Evolutionary conservation across 2,888 invertebrate species (phyloP).

Genomic region (Catocala fraxini): DNA sequence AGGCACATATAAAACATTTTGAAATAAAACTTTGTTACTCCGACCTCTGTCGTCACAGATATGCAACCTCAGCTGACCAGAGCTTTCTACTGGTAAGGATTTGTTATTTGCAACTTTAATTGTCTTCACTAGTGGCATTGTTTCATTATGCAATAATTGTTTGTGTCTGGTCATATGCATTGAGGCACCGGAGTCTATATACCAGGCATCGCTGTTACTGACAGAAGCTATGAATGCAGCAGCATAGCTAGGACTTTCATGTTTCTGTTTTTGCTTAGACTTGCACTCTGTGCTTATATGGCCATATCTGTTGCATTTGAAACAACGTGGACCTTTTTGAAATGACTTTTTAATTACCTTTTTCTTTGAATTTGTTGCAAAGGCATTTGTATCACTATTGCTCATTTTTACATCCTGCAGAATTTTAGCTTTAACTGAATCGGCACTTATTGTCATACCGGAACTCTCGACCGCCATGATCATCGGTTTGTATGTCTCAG

Average conservation of each 20-base stretch:
- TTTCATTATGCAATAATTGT: not conserved
- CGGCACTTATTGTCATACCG: conserved; percentile 13
- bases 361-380: not conserved
- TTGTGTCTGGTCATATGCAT: conserved; percentile 7
- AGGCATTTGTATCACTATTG: not conserved
- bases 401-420: conserved; percentile 7
- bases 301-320: conserved; percentile 10
- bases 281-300: conserved; percentile 5
- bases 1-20: too few species aligned
- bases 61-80: conserved; percentile 2
- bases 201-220: conserved; percentile 10
- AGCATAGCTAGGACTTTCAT: conserved; percentile 2
- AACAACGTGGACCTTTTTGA: conserved; percentile 12
- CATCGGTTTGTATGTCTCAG: conserved; percentile 20
- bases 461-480: conserved; percentile 32
- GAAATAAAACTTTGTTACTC: not conserved
- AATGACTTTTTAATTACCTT: too few species aligned
- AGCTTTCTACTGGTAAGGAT: conserved; percentile 3
- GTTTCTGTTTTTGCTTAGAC: conserved; percentile 4
- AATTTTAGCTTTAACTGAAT: conserved; percentile 4
- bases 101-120: conserved; percentile 9
- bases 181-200: conserved; percentile 13
- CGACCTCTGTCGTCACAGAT: conserved; percentile 6
- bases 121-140: not conserved
- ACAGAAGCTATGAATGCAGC: conserved; percentile 6